These are phyloP conservation scores for Myiotriccus ornatus DNA, from an alignment of 2,797 vertebrate species.

Conservation along the genomic window DNA sequence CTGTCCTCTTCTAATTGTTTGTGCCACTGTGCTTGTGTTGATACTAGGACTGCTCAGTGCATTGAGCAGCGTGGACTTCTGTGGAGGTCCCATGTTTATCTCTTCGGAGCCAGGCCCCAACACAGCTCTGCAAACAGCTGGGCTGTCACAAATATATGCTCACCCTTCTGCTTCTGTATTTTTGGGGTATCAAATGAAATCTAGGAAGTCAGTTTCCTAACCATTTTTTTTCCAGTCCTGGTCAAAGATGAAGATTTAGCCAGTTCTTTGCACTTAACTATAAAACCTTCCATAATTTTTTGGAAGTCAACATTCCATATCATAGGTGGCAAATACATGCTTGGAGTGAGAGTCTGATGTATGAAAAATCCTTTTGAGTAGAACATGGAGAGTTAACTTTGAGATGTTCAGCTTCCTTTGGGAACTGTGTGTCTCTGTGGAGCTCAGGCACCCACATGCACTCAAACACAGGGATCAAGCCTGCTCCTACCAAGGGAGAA, in stretches of 20 bases:
- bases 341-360: not conserved
- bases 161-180: not conserved
- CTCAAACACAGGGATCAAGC: accelerated
- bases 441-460: not conserved
- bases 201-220: not conserved
- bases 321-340: not conserved
- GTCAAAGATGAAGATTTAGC: not conserved
- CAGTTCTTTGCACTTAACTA: not conserved
- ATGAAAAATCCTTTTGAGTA: not conserved
- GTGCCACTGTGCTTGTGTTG: not conserved
- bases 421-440: not conserved
- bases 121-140: not conserved
- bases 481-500: not conserved
- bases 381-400: not conserved
- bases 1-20: not conserved
- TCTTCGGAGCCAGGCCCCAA: not conserved
- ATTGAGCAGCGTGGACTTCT: not conserved
- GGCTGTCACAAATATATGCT: accelerated
- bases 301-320: not conserved
- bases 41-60: not conserved
- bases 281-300: not conserved
- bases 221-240: not conserved
- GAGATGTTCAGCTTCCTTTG: not conserved
- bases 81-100: not conserved
- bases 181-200: not conserved